Percentiles rank a stretch among this genome's conserved stretches.
phyloP scores from a whole-genome alignment of 2,888 invertebrate genomes.

The Torymus auratus region DNA sequence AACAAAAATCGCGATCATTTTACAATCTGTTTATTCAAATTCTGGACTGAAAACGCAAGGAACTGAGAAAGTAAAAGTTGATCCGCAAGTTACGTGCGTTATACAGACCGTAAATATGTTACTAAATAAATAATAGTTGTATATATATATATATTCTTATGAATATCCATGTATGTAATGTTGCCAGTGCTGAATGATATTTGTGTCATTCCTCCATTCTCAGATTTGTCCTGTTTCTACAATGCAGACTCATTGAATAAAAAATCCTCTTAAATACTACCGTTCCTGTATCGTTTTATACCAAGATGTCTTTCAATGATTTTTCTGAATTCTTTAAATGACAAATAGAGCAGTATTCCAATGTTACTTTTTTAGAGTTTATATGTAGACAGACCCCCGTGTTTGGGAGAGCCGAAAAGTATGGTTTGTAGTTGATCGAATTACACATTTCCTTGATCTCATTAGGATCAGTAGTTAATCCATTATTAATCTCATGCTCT shows the following conservation, averaged over 20 bases:
- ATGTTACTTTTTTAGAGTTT: constrained; percentile 79
- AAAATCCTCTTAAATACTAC: constrained; percentile 11
- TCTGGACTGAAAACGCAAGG: constrained; percentile 11
- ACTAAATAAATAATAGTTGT: constrained; percentile 53
- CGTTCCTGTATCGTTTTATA: constrained; percentile 41
- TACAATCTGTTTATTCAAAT: constrained; percentile 34
- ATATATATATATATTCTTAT: constrained; percentile 6
- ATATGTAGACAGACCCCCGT: constrained; percentile 81
- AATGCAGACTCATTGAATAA: constrained; percentile 16
- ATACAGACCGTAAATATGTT: constrained; percentile 50
- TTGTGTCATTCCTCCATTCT: not conserved
- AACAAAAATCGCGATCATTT: constrained; percentile 48
- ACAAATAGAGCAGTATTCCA: constrained; percentile 80
- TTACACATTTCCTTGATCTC: constrained; percentile 38
- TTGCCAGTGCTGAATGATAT: constrained; percentile 19
- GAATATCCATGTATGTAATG: not conserved
- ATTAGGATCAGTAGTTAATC: constrained; percentile 23
- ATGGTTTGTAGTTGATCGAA: constrained; percentile 54
- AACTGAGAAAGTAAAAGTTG: constrained; percentile 36
- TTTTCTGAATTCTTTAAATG: constrained; percentile 75
- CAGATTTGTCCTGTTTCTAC: constrained; percentile 10
- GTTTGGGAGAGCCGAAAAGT: constrained; percentile 69
- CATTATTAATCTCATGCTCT: constrained; percentile 37
- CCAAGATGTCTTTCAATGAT: not conserved
- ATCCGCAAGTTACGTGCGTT: constrained; percentile 30